Percentiles rank a stretch among this genome's conserved stretches.
phyloP scores from a whole-genome alignment of 1,140 invertebrate genomes.

The Drosophila kepulauana region DNA sequence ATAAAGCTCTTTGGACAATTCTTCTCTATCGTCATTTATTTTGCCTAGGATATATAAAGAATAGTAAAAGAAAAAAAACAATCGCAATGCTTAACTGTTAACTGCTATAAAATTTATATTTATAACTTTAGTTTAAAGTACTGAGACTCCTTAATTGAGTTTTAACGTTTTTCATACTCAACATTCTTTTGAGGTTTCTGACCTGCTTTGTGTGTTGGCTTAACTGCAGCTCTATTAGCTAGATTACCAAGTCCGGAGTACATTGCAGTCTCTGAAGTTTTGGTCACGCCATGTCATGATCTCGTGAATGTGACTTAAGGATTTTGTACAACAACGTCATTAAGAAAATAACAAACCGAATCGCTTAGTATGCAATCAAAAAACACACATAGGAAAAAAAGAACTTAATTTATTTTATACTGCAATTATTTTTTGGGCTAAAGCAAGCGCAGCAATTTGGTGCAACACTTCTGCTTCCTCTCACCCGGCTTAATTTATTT shows the following conservation, averaged over 20 bases:
- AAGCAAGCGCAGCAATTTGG: constrained; percentile 15
- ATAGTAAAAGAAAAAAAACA: too few relatives aligned
- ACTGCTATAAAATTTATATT: too few relatives aligned
- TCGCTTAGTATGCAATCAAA: constrained; percentile 33
- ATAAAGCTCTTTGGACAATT: too few relatives aligned
- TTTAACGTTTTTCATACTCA: too few relatives aligned
- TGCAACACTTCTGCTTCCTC: constrained; percentile 5
- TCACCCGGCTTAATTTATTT: constrained; percentile 15
- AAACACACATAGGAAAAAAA: not conserved
- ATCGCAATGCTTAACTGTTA: too few relatives aligned
- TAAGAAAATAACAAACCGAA: constrained; percentile 54
- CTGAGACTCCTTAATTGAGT: too few relatives aligned
- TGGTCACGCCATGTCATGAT: constrained; percentile 54
- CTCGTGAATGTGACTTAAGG: constrained; percentile 38
- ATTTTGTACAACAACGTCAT: constrained; percentile 64
- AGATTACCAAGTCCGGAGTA: not conserved
- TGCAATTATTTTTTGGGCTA: not conserved
- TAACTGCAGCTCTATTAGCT: not conserved
- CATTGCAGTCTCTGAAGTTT: not conserved
- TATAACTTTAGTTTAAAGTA: too few relatives aligned
- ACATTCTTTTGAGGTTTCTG: too few relatives aligned
- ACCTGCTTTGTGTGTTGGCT: not conserved
- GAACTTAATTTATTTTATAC: constrained; percentile 48
- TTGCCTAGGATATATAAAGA: too few relatives aligned
- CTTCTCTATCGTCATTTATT: too few relatives aligned